Evolutionary conservation across 1,140 invertebrate genomes (phyloP).

Genomic region (Oedothorax gibbosus): DNA sequence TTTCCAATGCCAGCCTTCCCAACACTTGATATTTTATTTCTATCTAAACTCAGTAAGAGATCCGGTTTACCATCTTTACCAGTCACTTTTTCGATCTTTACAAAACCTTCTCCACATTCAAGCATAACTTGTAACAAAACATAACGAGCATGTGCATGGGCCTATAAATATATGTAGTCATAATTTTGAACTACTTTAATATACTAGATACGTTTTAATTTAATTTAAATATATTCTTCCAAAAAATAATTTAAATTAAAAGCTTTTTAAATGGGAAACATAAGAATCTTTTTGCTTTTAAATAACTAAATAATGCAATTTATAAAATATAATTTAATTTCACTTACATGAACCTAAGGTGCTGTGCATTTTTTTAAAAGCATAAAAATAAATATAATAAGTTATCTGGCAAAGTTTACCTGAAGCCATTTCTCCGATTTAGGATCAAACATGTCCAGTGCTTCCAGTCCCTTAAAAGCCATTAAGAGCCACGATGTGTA

Average conservation of each 20-base stretch:
- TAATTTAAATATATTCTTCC: too few species aligned
- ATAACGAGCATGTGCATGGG: conserved; percentile 90
- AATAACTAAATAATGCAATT: too few species aligned
- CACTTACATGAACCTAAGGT: too few species aligned
- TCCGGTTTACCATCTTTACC: conserved; percentile 80
- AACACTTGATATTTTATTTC: conserved; percentile 81
- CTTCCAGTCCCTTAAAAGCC: conserved; percentile 84
- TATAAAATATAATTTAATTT: too few species aligned
- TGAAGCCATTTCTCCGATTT: conserved; percentile 88
- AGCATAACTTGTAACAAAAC: conserved; percentile 88
- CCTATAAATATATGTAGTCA: conserved; percentile 69
- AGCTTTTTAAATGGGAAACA: too few species aligned
- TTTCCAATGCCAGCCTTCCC: conserved; percentile 87
- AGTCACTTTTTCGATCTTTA: conserved; percentile 78
- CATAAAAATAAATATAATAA: too few species aligned
- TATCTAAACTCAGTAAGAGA: conserved; percentile 82
- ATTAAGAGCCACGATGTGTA: conserved; percentile 94
- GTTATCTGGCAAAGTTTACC: conserved; percentile 68
- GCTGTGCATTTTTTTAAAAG: too few species aligned
- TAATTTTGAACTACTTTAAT: neutral
- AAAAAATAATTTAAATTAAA: too few species aligned
- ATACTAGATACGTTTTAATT: neutral
- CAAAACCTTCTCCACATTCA: conserved; percentile 85
- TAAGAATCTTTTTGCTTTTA: too few species aligned
- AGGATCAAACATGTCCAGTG: conserved; percentile 92